Base-by-base conservation (phyloP, 1,140 invertebrate species). In the Dufourea novaeangliae region DNA sequence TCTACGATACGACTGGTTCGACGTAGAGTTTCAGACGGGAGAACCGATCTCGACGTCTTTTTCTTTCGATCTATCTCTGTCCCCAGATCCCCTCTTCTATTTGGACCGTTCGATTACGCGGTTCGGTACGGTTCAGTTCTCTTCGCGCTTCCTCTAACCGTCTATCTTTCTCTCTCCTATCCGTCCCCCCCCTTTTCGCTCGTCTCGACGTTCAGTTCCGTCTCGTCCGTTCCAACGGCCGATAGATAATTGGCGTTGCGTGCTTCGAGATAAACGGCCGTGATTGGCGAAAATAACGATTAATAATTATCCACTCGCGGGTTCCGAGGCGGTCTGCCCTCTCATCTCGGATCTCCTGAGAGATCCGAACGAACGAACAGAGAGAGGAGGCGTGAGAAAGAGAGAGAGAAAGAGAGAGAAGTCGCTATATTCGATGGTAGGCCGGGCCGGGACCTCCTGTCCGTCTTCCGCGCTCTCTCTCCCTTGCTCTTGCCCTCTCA, bases 211-310 rank as follows among this genome's bases (percentile, higher is more conserved):
- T 46, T 52, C 44, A 25, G 46, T 56, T 57, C 52, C 29, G 66
- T 46, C 52, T 57, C 46, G 44, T 61, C 56, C 46, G 78, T 17
- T 76, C 83, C 82, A 84, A 79, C 87, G 80, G 85, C 86, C 88
- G 85, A 90, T 90, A 90, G 88, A 90, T 91, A 91, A 91, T 91
- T 90, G 90, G 89, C 89, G 88, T 90, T 90, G 90, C 90, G 90
- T 91, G 89, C 88, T 85, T 88, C 86, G 77, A 91, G 90, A 91
- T 90, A 90, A 91, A 91, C 90, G 90, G 88, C 89, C 90, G 89
- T 90, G 89, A 91, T 90, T 90, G 89, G 89, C 89, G 89, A 90
- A 91, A 91, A 91, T 90, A 90, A 90, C 89, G 90, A 90, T 91
- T 90, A 91, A 91, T 91, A 91, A 91, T 91, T 91, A 91, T 90